Evolutionary conservation across 2,888 invertebrate genomes (phyloP), one percentile per base, ranked within the genome.

Genomic region (Sialis lutaria): DNA sequence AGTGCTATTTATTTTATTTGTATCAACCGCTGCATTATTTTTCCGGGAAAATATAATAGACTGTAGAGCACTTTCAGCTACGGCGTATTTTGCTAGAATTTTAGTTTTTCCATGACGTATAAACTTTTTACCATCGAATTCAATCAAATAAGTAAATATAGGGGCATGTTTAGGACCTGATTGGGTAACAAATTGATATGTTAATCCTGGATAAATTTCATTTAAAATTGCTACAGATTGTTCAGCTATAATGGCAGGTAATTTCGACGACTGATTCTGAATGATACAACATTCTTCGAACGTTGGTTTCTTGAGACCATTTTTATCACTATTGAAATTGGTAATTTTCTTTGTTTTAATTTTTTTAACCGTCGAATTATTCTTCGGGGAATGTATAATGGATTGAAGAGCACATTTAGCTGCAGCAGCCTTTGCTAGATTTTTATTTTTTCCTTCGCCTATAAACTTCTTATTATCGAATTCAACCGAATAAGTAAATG

Each of bases 401-500:
- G 72, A 72, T 50, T 71, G 67, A 44, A 75, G 54, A 6, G 73
- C 74, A 40, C 68, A 65, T 48, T 69, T 69, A 7, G 75, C 75
- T 2, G 74, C 74, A 54, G 68, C 69, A 53, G 68, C 68, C 51
- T 72, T 68, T 6, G 75, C 75, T 37, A 68, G 61, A 56, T 74
- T 74, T 60, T 75, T 75, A 50, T 72, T 73, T 42, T 69, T 65
- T 31, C 75, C 74, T 49, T 63, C 62, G 33, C 74, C 74, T 53
- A 65, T 60, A 62, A 64, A 77, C 61, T 66, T 67, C 55, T 71
- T 69, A n/a, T 71, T 72, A 56, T 72, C 77, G 57, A 67, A 82
- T 59, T 75, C 75, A 6, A 91, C 89, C 6, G 79, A 74, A 54
- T 92, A 83, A 9, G 80, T 83, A 67, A 93, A 93, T 55, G 79